Evolutionary conservation across 2,113 vertebrate genomes (phyloP).

Genomic region (Pachyramphus minor): DNA sequence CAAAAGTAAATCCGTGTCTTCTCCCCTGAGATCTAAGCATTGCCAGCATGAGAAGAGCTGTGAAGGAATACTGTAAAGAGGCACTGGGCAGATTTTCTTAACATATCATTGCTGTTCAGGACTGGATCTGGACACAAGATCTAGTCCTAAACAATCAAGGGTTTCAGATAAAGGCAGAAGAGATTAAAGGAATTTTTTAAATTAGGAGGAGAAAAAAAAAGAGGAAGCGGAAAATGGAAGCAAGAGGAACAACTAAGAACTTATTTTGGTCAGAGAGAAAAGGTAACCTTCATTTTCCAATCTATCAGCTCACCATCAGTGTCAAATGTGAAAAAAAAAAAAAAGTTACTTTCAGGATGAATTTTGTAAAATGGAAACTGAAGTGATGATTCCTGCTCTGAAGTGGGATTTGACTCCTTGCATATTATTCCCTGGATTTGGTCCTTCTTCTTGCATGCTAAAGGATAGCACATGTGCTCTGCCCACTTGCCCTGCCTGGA

Average conservation of each 20-base stretch:
- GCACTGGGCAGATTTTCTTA: not conserved
- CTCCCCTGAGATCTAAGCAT: not conserved
- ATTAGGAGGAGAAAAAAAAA: not conserved
- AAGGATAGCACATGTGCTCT: not conserved
- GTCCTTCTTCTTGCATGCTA: not conserved
- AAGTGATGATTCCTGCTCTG: not conserved
- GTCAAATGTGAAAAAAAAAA: not conserved
- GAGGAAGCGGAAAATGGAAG: not conserved
- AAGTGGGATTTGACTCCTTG: conserved; percentile 2
- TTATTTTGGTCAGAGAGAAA: not conserved
- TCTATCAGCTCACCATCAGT: not conserved
- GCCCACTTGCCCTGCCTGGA: not conserved
- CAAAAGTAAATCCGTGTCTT: not conserved
- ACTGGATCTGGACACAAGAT: not conserved
- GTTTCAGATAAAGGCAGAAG: not conserved
- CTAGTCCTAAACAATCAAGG: not conserved
- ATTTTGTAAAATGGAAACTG: conserved; percentile 26
- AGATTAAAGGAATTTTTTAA: not conserved
- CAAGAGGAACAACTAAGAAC: not conserved
- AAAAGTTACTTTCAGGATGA: not conserved
- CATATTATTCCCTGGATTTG: not conserved
- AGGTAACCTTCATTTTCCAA: not conserved
- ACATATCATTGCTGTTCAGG: not conserved
- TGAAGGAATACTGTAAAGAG: not conserved
- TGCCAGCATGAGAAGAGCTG: not conserved